These are phyloP conservation scores for Porphyrio hochstetteri DNA, from an alignment of 2,113 vertebrate genomes.

Conservation along the genomic window DNA sequence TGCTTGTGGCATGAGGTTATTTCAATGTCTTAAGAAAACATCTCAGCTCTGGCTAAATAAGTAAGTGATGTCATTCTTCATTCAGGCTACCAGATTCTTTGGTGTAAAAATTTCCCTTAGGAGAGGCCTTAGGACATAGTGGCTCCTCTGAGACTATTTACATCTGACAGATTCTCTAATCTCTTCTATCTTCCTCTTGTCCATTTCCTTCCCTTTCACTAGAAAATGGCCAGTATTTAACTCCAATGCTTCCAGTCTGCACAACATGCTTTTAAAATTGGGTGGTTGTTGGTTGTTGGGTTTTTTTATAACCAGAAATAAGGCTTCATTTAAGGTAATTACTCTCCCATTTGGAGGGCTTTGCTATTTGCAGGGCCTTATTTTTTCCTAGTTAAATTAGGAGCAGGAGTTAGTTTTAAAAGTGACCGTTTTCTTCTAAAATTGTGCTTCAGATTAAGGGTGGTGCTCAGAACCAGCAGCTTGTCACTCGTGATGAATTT, in stretches of 20 bases:
- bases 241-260: slow-evolving; percentile 45
- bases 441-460: slow-evolving; percentile 40
- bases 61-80: slow-evolving; percentile 76
- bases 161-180: slow-evolving; percentile 74
- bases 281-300: slow-evolving; percentile 8
- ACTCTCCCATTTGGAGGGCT: slow-evolving; percentile 54
- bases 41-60: slow-evolving; percentile 70
- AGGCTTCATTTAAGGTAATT: slow-evolving; percentile 79
- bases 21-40: slow-evolving; percentile 75
- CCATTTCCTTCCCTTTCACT: slow-evolving; percentile 65
- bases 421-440: slow-evolving; percentile 67
- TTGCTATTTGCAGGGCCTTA: slow-evolving; percentile 72
- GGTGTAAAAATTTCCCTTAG: slow-evolving; percentile 62
- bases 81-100: slow-evolving; percentile 72
- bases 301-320: slow-evolving; percentile 71
- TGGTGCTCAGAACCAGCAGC: neutral
- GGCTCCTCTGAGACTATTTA: slow-evolving; percentile 80
- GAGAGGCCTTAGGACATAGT: slow-evolving; percentile 70
- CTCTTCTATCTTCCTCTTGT: slow-evolving; percentile 64
- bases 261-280: slow-evolving; percentile 26
- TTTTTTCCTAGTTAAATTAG: slow-evolving; percentile 63
- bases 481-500: neutral
- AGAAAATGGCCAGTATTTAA: slow-evolving; percentile 29
- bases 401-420: slow-evolving; percentile 56
- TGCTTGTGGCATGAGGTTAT: slow-evolving; percentile 68